These are phyloP conservation scores for Cataglyphis altisquamis DNA, from an alignment of 2,888 invertebrate genomes.

Conservation along the genomic window DNA sequence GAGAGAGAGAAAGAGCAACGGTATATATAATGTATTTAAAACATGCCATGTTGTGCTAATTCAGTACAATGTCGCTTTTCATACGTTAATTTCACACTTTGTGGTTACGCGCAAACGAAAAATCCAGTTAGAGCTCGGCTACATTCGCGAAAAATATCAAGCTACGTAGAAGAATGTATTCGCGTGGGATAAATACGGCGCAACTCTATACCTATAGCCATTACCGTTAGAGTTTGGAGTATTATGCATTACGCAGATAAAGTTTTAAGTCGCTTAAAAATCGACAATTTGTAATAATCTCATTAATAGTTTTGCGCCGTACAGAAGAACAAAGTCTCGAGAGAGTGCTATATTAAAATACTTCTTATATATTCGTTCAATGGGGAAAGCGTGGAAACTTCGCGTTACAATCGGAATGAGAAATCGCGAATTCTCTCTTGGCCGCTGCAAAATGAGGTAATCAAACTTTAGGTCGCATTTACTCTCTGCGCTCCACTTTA, in stretches of 20 bases:
- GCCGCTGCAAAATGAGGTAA: conserved; percentile 26
- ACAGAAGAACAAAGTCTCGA: not conserved
- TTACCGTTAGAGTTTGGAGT: no score
- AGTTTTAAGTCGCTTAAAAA: not conserved
- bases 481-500: conserved; percentile 6
- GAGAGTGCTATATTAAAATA: not conserved
- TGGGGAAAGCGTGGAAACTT: not conserved
- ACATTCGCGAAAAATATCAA: conserved; percentile 15
- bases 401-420: conserved; percentile 25
- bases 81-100: conserved; percentile 54
- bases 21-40: conserved; percentile 52
- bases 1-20: no score
- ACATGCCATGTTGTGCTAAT: conserved; percentile 43
- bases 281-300: not conserved
- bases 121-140: conserved; percentile 32
- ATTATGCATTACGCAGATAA: conserved; percentile 2
- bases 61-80: conserved; percentile 50
- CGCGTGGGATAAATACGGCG: not conserved
- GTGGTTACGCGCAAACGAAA: conserved; percentile 40
- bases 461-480: conserved; percentile 43
- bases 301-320: conserved; percentile 13
- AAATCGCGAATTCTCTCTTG: conserved; percentile 36
- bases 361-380: conserved; percentile 5
- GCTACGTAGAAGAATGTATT: conserved; percentile 1
- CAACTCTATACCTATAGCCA: not conserved